These are phyloP conservation scores for Trichogramma evanescens DNA, from an alignment of 2,888 invertebrate genomes.

Conservation along the genomic window DNA sequence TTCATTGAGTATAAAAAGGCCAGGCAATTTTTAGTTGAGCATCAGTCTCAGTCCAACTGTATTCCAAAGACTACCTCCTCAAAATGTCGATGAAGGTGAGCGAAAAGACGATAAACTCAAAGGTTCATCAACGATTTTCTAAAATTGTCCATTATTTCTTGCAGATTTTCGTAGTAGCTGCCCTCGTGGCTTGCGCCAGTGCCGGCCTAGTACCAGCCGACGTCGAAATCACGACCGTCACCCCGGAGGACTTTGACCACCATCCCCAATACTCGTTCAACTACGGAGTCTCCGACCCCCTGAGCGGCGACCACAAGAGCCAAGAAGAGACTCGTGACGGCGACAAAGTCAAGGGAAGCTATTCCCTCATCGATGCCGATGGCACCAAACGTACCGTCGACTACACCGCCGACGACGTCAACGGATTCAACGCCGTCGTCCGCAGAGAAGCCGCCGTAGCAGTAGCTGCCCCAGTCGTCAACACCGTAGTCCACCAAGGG, in stretches of 20 bases:
- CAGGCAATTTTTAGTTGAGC: too few species aligned
- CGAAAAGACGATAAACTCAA: too few species aligned
- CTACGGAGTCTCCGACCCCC: constrained; percentile 38
- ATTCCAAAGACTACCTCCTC: too few species aligned
- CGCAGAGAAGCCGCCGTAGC: constrained; percentile 35
- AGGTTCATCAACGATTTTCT: too few species aligned
- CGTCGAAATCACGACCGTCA: constrained; percentile 30
- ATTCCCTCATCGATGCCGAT: constrained; percentile 48
- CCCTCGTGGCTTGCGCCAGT: constrained; percentile 49
- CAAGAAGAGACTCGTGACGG: constrained; percentile 41
- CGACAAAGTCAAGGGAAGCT: constrained; percentile 43
- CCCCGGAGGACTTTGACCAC: constrained; percentile 38
- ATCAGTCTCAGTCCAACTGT: too few species aligned
- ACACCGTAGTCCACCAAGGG: too few species aligned
- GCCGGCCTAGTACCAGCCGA: constrained; percentile 38
- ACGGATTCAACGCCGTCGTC: constrained; percentile 43
- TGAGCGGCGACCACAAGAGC: constrained; percentile 41
- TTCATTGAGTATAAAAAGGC: too few species aligned
- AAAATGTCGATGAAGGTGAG: too few species aligned
- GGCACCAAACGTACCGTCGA: constrained; percentile 44
- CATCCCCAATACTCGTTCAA: constrained; percentile 43
- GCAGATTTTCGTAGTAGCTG: constrained; percentile 46
- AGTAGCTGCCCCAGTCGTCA: constrained; percentile 14
- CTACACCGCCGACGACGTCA: constrained; percentile 39
- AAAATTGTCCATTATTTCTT: neutral